These are phyloP conservation scores for Catagonus wagneri DNA, from an alignment of 2,113 vertebrate genomes.

Conservation along the genomic window DNA sequence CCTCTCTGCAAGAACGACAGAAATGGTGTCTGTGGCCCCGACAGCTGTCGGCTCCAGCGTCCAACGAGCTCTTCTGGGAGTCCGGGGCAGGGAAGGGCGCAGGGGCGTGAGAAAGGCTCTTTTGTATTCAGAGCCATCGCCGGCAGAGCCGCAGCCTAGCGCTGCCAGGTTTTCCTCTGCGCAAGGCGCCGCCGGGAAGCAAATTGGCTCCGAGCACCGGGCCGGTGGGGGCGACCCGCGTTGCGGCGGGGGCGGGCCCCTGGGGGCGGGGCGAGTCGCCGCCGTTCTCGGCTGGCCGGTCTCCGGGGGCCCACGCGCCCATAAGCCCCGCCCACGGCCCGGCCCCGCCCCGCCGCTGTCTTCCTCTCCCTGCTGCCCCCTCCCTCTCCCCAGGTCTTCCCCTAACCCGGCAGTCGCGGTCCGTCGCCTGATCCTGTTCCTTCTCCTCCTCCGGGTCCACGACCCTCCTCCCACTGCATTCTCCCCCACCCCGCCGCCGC, in stretches of 20 bases:
- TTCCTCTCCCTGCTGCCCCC: too few relatives aligned
- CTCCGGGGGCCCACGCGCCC: background rate
- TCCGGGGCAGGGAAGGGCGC: background rate
- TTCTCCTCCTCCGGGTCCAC: background rate
- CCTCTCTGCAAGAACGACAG: background rate
- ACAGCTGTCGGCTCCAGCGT: background rate
- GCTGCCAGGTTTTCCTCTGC: background rate
- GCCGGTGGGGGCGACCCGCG: background rate
- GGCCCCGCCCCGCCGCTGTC: fast-evolving
- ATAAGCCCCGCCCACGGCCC: background rate
- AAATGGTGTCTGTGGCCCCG: background rate
- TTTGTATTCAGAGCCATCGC: background rate
- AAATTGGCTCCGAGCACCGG: background rate
- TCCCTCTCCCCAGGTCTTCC: too few relatives aligned
- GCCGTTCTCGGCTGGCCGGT: background rate
- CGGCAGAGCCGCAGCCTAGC: background rate
- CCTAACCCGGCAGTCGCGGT: fast-evolving
- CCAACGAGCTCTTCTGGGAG: background rate
- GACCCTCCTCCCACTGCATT: fast-evolving
- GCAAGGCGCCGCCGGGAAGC: background rate
- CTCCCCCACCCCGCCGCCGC: fast-evolving
- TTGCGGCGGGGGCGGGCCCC: background rate
- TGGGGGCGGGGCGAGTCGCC: background rate
- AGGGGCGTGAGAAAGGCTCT: background rate
- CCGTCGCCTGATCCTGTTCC: background rate